Base-by-base conservation (phyloP, 2,113 vertebrate species). In the Haemorhous mexicanus region DNA sequence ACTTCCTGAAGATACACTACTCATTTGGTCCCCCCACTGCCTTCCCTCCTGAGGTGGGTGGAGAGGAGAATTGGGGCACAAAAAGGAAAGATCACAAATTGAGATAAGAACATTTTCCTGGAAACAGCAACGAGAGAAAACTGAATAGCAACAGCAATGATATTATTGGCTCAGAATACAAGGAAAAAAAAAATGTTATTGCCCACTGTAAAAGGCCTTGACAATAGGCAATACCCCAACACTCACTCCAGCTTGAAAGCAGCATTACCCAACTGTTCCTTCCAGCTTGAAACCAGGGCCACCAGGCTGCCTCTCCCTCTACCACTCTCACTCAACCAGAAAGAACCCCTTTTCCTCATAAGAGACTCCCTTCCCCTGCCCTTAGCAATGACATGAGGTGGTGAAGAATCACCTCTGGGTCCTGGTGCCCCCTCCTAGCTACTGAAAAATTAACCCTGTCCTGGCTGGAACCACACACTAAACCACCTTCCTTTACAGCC, bases 1-100 rank as follows among this genome's bases (percentile, higher is more conserved):
- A 16, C 5, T 37, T 21, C 35, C 12, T 1, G 0, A 69, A 23
- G 11, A 11, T 0, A 0, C 17, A 7, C 22, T 21, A 17, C 22
- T 28, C 1, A 0, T n/a, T 68, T 44, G 53, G 12, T 37, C 6
- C 9, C 26, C 11, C 3, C 53, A 32, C 9, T 37, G 37, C 17
- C 46, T 61, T 50, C 32, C 22, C 17, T 5, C 6, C 18, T 12
- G 9, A 8, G 13, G 26, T 0, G 2, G 35, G 8, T 52, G 39
- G 10, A 46, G 27, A 59, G 24, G 35, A 61, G 15, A 68, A 69
- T 1, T 53, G 33, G 46, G 39, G 39, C 39, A 39, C 15, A 68
- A 52, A 47, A 77, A 17, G 7, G 32, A 44, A 59, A 33, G 18
- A 33, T 44, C 27, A 44, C 9, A 37, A 52, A 46, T 4, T 61